Evolutionary conservation across 2,797 vertebrate genomes (phyloP).

Genomic region (Sebastes reedi): DNA sequence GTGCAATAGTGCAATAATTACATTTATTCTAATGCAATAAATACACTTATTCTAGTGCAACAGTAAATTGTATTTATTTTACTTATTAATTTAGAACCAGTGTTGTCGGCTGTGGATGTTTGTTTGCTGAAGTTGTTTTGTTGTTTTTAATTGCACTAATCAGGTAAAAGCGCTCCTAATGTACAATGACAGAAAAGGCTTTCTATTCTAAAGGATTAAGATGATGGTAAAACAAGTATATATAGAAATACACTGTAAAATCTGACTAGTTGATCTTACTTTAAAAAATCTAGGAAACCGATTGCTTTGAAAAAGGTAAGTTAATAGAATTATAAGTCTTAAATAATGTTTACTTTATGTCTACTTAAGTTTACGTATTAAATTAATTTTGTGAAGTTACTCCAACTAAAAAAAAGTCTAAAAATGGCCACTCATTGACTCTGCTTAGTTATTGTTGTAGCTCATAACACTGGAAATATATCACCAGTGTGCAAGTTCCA

Average conservation of each 20-base stretch:
- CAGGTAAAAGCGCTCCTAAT: neutral
- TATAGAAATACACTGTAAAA: neutral
- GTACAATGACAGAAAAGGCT: neutral
- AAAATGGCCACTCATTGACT: neutral
- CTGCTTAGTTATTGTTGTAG: neutral
- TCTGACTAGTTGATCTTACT: too few relatives aligned
- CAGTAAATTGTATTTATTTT: neutral
- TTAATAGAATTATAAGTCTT: too few relatives aligned
- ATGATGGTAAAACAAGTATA: neutral
- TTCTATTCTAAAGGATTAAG: neutral
- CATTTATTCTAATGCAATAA: neutral
- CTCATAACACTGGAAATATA: neutral
- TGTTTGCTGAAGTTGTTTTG: neutral
- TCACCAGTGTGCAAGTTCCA: neutral
- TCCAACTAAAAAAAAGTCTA: too few relatives aligned
- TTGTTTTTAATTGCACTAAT: neutral
- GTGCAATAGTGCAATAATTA: neutral
- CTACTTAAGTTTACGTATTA: too few relatives aligned
- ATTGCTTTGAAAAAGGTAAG: neutral
- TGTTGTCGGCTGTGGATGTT: neutral
- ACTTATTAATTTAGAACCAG: neutral
- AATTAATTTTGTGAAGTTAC: too few relatives aligned
- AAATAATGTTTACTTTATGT: too few relatives aligned
- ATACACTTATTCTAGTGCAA: neutral
- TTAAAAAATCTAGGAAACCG: neutral